phyloP scores from a whole-genome alignment of 2,888 invertebrate species.

The Drosophila longiperda region DNA sequence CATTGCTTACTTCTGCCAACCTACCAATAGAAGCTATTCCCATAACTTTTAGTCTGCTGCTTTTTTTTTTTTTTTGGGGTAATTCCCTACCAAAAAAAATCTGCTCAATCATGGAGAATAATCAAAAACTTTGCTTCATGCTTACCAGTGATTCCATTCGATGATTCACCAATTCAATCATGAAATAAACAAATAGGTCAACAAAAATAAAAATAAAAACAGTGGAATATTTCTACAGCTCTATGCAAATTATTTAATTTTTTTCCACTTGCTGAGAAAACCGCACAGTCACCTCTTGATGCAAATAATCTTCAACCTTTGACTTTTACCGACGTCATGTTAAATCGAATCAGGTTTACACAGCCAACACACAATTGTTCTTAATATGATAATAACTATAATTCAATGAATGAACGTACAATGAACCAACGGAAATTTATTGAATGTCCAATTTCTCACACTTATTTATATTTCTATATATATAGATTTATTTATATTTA shows the following conservation, averaged over 20 bases:
- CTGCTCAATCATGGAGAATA: constrained; percentile 45
- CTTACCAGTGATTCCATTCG: constrained; percentile 24
- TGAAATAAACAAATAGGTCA: constrained; percentile 6
- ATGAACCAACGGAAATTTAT: constrained; percentile 15
- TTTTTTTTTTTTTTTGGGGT: constrained; percentile 22
- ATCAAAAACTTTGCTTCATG: constrained; percentile 17
- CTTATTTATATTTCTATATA: neutral
- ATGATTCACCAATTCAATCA: neutral
- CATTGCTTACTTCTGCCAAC: constrained; percentile 35
- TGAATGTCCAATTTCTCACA: constrained; percentile 16
- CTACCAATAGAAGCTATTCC: constrained; percentile 36
- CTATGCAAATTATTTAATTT: neutral
- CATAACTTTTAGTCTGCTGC: constrained; percentile 15
- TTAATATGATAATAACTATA: constrained; percentile 13
- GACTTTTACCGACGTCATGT: constrained; percentile 29
- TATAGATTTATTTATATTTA: neutral
- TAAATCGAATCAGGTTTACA: constrained; percentile 30
- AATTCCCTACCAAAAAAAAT: constrained; percentile 47
- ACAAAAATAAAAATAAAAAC: neutral
- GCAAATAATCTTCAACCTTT: constrained; percentile 1
- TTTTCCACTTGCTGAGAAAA: neutral
- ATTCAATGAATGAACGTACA: constrained; percentile 30
- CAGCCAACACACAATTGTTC: constrained; percentile 41
- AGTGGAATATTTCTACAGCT: neutral
- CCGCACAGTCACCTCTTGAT: constrained; percentile 29